Evolutionary conservation across 2,888 invertebrate species (phyloP).

Genomic region (Hymenopus coronatus): DNA sequence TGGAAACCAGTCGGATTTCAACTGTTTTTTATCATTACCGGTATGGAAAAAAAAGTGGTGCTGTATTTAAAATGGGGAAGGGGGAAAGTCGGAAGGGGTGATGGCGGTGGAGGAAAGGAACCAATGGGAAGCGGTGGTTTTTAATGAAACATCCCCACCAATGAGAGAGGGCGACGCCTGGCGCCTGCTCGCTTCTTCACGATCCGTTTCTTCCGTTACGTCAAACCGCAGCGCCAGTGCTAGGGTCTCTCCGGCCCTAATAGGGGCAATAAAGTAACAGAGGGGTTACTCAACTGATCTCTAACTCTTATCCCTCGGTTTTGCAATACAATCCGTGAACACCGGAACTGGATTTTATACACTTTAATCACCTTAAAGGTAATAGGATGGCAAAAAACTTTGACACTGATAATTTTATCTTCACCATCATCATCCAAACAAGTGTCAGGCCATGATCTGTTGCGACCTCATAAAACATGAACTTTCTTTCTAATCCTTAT

Average conservation of each 20-base stretch:
- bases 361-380: too few relatives aligned
- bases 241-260: background rate
- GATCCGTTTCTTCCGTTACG: background rate
- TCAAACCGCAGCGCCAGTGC: background rate
- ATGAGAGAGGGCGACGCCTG: background rate
- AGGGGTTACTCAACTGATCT: background rate
- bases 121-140: constrained; percentile 3
- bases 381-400: too few relatives aligned
- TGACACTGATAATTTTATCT: too few relatives aligned
- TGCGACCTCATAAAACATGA: too few relatives aligned
- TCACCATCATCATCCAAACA: too few relatives aligned
- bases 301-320: background rate
- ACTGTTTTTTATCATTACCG: background rate
- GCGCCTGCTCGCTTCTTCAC: background rate
- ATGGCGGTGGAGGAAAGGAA: background rate
- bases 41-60: background rate
- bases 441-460: too few relatives aligned
- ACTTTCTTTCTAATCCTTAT: too few relatives aligned
- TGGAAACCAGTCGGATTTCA: background rate
- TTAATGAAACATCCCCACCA: constrained; percentile 11
- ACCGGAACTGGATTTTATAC: too few relatives aligned
- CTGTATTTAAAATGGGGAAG: background rate
- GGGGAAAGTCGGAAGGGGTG: background rate
- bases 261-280: background rate
- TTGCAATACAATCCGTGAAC: too few relatives aligned